Conservation (phyloP, 2,113 vertebrate genomes). For the Oxyruncus cristatus region DNA sequence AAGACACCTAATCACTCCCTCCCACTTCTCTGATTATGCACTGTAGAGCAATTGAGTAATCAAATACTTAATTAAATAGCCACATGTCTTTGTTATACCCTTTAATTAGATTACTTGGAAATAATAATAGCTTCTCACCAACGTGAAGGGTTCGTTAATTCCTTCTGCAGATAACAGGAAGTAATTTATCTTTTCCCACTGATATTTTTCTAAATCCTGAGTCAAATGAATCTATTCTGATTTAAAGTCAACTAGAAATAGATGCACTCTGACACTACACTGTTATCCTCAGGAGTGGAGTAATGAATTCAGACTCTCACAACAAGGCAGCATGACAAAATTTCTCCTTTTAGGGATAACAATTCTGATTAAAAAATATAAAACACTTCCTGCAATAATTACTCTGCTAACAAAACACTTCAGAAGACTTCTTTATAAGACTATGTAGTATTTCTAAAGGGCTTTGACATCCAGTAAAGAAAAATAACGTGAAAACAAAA, state of each 20-base stretch:
- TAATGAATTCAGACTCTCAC: neutral
- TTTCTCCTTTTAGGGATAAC: neutral
- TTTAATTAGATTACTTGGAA: constrained; percentile 15
- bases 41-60: constrained; percentile 24
- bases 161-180: constrained; percentile 33
- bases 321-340: neutral
- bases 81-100: neutral
- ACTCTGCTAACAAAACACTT: neutral
- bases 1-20: constrained; percentile 16
- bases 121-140: constrained; percentile 13
- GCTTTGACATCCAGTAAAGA: neutral
- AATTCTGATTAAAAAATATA: neutral
- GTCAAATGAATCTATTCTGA: neutral
- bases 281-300: neutral
- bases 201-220: neutral
- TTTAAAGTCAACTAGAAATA: constrained; percentile 5
- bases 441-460: neutral
- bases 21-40: neutral
- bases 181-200: neutral
- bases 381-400: neutral
- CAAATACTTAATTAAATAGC: constrained; percentile 44
- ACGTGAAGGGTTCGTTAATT: neutral
- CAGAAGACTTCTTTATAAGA: neutral
- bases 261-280: neutral
- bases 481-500: neutral